These are phyloP conservation scores for Lagocephalus sceleratus DNA, from an alignment of 2,797 vertebrate species.

Conservation along the genomic window DNA sequence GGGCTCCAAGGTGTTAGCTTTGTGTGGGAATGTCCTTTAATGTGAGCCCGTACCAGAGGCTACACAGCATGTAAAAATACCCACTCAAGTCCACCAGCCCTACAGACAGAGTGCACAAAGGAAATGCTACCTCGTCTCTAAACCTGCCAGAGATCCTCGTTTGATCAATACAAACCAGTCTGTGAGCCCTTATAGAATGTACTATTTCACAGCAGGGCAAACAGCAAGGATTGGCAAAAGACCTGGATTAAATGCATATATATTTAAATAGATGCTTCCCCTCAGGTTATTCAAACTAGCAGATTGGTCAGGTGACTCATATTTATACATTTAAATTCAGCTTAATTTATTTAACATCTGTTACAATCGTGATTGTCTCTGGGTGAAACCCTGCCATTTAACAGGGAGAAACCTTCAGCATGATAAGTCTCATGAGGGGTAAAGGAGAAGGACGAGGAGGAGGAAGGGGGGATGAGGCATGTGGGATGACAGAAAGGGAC, in stretches of 20 bases:
- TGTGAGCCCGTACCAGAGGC: background rate
- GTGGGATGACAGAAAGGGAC: no score
- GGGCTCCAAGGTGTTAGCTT: background rate
- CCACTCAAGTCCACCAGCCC: background rate
- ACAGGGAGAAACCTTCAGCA: no score
- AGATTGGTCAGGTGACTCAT: constrained; percentile 31
- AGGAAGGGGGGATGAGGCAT: no score
- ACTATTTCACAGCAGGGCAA: constrained; percentile 6
- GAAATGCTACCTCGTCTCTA: constrained; percentile 10
- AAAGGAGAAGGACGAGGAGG: no score
- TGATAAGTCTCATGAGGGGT: no score
- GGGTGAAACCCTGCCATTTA: no score
- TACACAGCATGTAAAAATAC: background rate
- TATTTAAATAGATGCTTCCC: constrained; percentile 42
- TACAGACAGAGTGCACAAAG: background rate
- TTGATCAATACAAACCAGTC: constrained; percentile 28
- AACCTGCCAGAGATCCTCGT: constrained; percentile 15
- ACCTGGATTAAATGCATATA: constrained; percentile 52
- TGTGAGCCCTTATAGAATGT: constrained; percentile 6
- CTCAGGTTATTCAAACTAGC: constrained; percentile 7
- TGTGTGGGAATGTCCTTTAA: constrained; percentile 12
- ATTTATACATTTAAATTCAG: constrained; percentile 1
- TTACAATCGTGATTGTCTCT: no score
- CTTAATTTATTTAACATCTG: no score
- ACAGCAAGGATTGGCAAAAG: background rate